Evolutionary conservation across 2,888 invertebrate genomes (phyloP), one percentile per base, ranked within the genome.

Genomic region (Papilio protenor): DNA sequence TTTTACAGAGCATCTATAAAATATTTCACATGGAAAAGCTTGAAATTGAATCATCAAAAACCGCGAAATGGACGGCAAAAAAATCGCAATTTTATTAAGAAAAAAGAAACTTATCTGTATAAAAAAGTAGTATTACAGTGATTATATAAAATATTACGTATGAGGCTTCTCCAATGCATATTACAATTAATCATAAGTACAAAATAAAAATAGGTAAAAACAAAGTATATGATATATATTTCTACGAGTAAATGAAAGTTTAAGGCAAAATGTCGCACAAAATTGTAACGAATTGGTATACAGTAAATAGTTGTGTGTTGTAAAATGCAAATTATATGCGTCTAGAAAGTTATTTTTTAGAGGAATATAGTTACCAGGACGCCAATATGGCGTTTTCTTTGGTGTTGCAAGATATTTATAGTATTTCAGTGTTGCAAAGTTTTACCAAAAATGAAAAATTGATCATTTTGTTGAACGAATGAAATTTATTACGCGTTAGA

Each of bases 201-300:
- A 75, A 66, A 75, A 40, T 70, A 70, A 75, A 78, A 74, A 23
- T 71, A 52, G 45, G 33, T 61, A 18, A 75, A 59, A 70, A 55
- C 59, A 57, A 55, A 64, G n/a, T 40, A 21, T 52, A 47, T 45
- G n/a, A 57, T 21, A 69, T 57, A 69, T 70, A 75, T 45, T 45
- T 76, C 59, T 76, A 59, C 71, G 49, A 71, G 49, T 52, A 71
- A 61, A 33, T 49, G 61, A 47, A 73, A 45, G 40, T 40, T 21
- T 47, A 12, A 70, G 27, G 59, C 55, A 23, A 59, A 70, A 45
- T 76, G 71, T 70, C 76, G 76, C 76, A 76, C 76, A 76, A 76
- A 71, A 71, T 49, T 71, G 47, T 61, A 72, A 61, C 33, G 45
- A 45, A 70, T 76, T 70, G 47, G 66, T 75, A 75, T 40, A 59